Evolutionary conservation across 2,797 vertebrate genomes (phyloP).

Genomic region (Rhinatrema bivittatum): DNA sequence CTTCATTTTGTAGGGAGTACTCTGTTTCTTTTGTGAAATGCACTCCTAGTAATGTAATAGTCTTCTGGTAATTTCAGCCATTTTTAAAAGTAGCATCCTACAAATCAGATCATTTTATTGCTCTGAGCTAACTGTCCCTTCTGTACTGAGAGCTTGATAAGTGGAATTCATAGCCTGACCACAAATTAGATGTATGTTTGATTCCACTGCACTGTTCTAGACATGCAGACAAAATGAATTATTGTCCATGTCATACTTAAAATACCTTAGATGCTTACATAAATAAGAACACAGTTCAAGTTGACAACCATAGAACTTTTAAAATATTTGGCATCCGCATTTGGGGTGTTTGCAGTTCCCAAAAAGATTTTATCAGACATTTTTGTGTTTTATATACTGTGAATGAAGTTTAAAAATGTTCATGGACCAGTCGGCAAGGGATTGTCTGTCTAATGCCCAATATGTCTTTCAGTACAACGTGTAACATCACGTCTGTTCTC

Average conservation of each 20-base stretch:
- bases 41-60: constrained; percentile 11
- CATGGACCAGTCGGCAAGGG: no score
- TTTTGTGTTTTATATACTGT: no score
- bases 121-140: constrained; percentile 40
- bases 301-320: neutral
- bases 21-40: neutral
- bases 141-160: constrained; percentile 43
- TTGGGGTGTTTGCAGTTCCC: no score
- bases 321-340: neutral
- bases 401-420: no score
- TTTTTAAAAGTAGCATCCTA: constrained; percentile 16
- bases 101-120: constrained; percentile 31
- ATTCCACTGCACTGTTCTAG: constrained; percentile 48
- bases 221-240: constrained; percentile 37
- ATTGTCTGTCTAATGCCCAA: no score
- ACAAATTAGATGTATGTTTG: constrained; percentile 50
- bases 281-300: constrained; percentile 14
- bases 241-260: constrained; percentile 37
- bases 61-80: constrained; percentile 2
- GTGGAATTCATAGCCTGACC: constrained; percentile 57
- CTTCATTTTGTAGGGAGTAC: neutral
- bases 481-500: no score
- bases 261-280: constrained; percentile 39
- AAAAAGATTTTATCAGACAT: no score
- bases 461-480: no score